Base-by-base conservation (phyloP, 2,797 vertebrate species). In the Varecia variegata region DNA sequence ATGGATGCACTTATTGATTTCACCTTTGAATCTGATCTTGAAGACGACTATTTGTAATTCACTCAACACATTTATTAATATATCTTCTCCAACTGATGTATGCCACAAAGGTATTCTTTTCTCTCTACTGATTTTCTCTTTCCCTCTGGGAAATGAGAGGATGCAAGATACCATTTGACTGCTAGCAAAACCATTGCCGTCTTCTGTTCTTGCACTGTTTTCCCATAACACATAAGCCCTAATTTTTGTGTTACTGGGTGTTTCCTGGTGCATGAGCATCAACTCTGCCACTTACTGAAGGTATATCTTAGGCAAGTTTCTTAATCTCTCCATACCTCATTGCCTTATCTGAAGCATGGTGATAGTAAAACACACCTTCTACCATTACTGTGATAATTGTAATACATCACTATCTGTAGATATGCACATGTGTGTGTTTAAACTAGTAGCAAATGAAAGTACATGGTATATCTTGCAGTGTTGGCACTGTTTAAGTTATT, bases 21-120 rank as follows among this genome's bases (percentile, higher is more conserved):
- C 73, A 70, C 25, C 67, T 84, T 93, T 43, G 38, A 87, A 38
- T 62, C n/a, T 79, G 20, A 82, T 45, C 23, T 68, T 65, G 68
- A 81, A 96, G 67, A 85, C 43, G 73, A 95, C 27, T 65, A 32
- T 67, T 60, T 88, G 45, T 23, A 81, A 88, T 62, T 96, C 30
- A 73, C 12, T 73, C 30, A 85, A 67, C 17, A 15, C 8, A 23
- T 58, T 73, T 92, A 76, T 67, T 77, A 40, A 30, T 12, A 40
- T 30, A 27, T 86, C 52, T 88, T 95, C 38, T 73, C 38, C 12
- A 76, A 9, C 10, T 84, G 71, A 50, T 52, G 10, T 35, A 35
- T 17, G 38, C 32, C 18, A 52, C 0, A 4, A 77, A 94, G 73
- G 25, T 70, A 70, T 45, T 68, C n/a, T 95, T 82, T 86, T 23